These are phyloP conservation scores for Bactericera cockerelli DNA, from an alignment of 1,140 invertebrate species.

Conservation along the genomic window DNA sequence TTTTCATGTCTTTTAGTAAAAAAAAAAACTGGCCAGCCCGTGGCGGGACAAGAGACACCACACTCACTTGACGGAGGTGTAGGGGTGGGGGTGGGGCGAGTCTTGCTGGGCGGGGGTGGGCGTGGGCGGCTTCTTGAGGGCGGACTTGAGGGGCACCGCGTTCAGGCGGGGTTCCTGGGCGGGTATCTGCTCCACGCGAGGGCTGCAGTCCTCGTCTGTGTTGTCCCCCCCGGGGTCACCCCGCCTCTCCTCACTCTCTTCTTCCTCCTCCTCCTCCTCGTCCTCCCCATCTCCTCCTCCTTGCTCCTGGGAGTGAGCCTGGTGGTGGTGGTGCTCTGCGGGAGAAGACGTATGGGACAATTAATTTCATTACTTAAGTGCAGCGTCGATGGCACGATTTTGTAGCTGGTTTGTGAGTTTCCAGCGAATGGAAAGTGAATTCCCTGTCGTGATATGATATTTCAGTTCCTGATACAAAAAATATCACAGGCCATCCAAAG, in stretches of 20 bases:
- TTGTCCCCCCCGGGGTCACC: conserved; percentile 38
- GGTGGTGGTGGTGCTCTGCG: too few relatives aligned
- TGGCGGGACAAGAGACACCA: too few relatives aligned
- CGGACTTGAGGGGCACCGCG: conserved; percentile 77
- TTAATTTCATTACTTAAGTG: too few relatives aligned
- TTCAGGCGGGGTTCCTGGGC: conserved; percentile 73
- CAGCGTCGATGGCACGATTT: too few relatives aligned
- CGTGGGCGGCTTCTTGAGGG: conserved; percentile 64
- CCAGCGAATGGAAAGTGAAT: too few relatives aligned
- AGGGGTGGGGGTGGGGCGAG: conserved; percentile 45
- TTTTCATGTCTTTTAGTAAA: too few relatives aligned
- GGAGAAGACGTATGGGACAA: too few relatives aligned
- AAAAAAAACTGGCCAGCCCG: too few relatives aligned
- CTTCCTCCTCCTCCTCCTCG: conserved; percentile 28
- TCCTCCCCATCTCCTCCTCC: conserved; percentile 12
- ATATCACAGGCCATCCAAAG: too few relatives aligned
- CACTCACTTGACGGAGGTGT: conserved; percentile 44
- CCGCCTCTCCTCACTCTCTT: conserved; percentile 36
- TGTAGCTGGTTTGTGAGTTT: too few relatives aligned
- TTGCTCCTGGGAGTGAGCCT: conserved; percentile 27
- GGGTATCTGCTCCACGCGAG: conserved; percentile 70
- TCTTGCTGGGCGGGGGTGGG: conserved; percentile 43
- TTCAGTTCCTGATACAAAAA: too few relatives aligned
- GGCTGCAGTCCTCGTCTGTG: conserved; percentile 39
- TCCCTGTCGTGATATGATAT: too few relatives aligned